phyloP scores from a whole-genome alignment of 2,113 vertebrate genomes.

The Tringa solitaria region DNA sequence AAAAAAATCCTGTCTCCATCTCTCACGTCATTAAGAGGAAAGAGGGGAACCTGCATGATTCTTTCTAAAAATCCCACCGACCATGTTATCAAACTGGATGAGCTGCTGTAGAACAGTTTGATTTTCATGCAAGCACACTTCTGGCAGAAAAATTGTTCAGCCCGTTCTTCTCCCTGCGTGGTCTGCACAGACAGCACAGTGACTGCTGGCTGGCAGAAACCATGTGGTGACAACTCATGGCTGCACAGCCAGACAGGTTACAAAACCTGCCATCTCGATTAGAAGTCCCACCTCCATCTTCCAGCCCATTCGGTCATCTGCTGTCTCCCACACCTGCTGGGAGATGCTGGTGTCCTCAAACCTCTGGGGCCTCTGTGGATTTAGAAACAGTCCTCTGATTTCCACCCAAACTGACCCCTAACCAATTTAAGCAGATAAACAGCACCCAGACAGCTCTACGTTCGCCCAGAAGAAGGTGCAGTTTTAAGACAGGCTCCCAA shows the following conservation, averaged over 20 bases:
- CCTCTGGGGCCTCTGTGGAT: background rate
- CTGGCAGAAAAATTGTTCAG: background rate
- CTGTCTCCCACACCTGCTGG: background rate
- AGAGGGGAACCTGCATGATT: background rate
- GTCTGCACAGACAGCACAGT: background rate
- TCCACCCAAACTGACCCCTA: accelerated
- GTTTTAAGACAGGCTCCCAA: background rate
- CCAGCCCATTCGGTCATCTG: background rate
- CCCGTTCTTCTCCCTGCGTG: accelerated
- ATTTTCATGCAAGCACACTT: background rate
- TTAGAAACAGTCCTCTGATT: background rate
- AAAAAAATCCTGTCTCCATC: background rate
- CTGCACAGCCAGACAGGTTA: accelerated
- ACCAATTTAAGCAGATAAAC: background rate
- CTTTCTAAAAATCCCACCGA: background rate
- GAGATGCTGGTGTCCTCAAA: background rate
- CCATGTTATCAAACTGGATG: background rate
- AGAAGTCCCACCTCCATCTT: background rate
- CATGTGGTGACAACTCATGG: accelerated
- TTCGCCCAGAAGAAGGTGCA: background rate
- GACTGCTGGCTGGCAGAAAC: background rate
- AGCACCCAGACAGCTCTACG: accelerated
- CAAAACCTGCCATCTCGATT: background rate
- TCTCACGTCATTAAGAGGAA: background rate
- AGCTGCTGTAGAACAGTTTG: background rate